Evolutionary conservation across 2,797 vertebrate species (phyloP), one percentile per base, ranked within the genome.

Genomic region (Pelodytes ibericus): DNA sequence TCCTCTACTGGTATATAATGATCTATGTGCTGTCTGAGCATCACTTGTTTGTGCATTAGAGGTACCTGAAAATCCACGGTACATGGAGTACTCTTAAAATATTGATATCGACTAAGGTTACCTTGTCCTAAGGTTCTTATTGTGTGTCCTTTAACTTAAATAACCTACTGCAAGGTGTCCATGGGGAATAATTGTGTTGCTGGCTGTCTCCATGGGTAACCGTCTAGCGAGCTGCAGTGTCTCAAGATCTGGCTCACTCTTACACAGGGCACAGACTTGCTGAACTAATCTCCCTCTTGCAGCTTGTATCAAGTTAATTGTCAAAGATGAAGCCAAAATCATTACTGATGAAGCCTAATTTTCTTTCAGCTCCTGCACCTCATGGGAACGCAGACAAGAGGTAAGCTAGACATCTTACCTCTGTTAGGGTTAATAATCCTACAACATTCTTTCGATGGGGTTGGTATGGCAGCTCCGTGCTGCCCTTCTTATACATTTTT

Each of bases 1-100:
- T 53, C 76, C 5, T 61, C 78, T 74, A 71, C 86, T 81, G 92
- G 96, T 97, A 94, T 67, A 10, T 36, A 6, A 8, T 13, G 13
- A 2, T 30, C 10, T 63, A 0, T 9, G 25, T 18, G n/a, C n/a
- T 30, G 4, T 25, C n/a, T 44, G 29, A 30, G 24, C 25, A 7
- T 13, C n/a, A 47, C 25, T 2, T 29, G 33, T 3, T 27, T 26
- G 8, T 67, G 26, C 16, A 16, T 26, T 65, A 36, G 5, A 36
- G 33, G 13, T 36, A 36, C n/a, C n/a, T n/a, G n/a, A 13, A 26
- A 13, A 36, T 36, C 33, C 13, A 5, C 33, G 5, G 33, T 5
- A 5, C 33, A 13, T 36, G 33, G 5, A 36, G 41, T 13, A 16
- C 3, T 44, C 18, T 44, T 1, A 44, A 44, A 44, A 44, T 44